Base-by-base conservation (phyloP, 1,140 invertebrate genomes). In the Delia radicum region DNA sequence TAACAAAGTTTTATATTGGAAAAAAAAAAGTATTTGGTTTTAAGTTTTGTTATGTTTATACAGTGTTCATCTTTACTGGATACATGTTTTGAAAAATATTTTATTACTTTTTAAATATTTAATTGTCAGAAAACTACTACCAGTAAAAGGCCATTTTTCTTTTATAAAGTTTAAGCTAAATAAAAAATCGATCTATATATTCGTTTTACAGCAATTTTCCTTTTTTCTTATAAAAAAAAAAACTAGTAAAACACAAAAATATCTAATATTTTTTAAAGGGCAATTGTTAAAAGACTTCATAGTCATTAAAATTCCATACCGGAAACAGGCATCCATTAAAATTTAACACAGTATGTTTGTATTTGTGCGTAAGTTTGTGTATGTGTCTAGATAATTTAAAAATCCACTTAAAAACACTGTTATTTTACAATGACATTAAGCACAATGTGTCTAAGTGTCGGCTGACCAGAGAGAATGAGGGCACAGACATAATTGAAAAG, bases 401-500 rank as follows among this genome's bases (percentile, higher is more conserved):
- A 55, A 8, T 3, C 48, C 18, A 8, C 48, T 55, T 55, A 55
- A 42, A 8, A 21, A 55, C 48, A 55, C 4, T 55, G 18, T n/a
- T 21, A 55, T 55, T 55, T 55, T 55, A 69, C 65, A 69, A 37
- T 69, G 65, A 69, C 65, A 69, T 69, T 69, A 69, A 69, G 65
- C 29, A 69, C 65, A 69, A 18, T 33, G 65, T 69, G 65, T 69
- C 65, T 69, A 69, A 69, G 37, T 69, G 65, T 33, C 31, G 65
- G 65, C 65, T 69, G 65, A 69, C 29, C 65, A 33, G n/a, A 65
- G 27, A 33, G 18, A 24, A 6, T 2, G 18, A 55, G 46, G 65
- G 65, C 65, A 42, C 31, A 67, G 65, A 69, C 65, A 69, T 69
- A 69, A 69, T 69, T 69, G 65, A 69, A 69, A 69, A 69, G 29